Percentiles rank a stretch among this genome's conserved stretches.
phyloP scores from a whole-genome alignment of 2,888 invertebrate species.

The Lysandra coridon region DNA sequence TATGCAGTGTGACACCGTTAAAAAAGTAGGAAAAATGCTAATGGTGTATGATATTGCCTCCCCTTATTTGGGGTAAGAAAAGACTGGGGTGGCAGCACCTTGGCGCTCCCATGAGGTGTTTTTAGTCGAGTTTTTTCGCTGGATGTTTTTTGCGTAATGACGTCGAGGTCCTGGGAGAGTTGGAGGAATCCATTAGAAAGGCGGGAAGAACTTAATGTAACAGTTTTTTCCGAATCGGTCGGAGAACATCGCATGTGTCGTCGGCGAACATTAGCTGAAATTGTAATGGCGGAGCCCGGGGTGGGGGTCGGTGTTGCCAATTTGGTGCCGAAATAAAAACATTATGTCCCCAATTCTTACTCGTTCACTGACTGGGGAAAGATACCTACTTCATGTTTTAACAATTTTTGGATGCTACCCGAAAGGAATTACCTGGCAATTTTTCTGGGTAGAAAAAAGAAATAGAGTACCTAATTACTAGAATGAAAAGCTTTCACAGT shows the following conservation, averaged over 20 bases:
- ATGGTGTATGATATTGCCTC: constrained; percentile 83
- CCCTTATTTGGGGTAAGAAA: constrained; percentile 75
- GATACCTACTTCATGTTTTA: neutral
- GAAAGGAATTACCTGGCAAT: neutral
- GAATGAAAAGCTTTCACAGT: neutral
- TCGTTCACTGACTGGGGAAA: neutral
- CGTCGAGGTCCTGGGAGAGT: constrained; percentile 74
- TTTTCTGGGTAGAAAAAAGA: neutral
- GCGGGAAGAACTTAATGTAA: constrained; percentile 76
- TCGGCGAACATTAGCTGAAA: constrained; percentile 59
- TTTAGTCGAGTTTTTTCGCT: constrained; percentile 62
- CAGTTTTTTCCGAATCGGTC: constrained; percentile 64
- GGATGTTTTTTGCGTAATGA: constrained; percentile 75
- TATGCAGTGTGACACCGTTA: constrained; percentile 77
- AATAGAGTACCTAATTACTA: neutral
- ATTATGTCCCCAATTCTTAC: constrained; percentile 25
- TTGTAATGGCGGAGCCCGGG: constrained; percentile 59
- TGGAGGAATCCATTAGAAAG: constrained; percentile 79
- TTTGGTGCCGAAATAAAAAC: constrained; percentile 33
- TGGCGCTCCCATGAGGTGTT: constrained; percentile 74
- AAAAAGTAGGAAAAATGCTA: constrained; percentile 80
- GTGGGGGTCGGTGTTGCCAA: constrained; percentile 45
- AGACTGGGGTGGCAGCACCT: constrained; percentile 77
- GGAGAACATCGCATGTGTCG: constrained; percentile 65
- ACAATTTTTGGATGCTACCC: neutral